A percentile compares a stretch with the other conserved stretches of the same genome.
Evolutionary conservation across 2,113 vertebrate genomes (phyloP).

Genomic region (Synchiropus splendidus): DNA sequence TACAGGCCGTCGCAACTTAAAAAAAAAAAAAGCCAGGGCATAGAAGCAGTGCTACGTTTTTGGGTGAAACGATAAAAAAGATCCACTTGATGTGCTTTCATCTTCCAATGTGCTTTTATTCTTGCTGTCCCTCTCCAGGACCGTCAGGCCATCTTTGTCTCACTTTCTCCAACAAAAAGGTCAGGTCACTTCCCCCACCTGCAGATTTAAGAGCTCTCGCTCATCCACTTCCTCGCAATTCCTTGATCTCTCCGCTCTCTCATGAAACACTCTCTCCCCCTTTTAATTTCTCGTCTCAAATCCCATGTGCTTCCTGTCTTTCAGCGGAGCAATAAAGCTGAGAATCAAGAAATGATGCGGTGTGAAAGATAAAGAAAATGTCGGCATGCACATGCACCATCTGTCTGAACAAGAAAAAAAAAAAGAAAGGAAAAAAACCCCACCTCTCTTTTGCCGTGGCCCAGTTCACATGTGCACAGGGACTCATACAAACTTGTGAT

Average conservation of each 20-base stretch:
- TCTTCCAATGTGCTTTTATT: conserved; percentile 49
- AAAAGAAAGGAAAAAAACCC: too few relatives aligned
- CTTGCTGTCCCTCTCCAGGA: conserved; percentile 23
- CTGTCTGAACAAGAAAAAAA: too few relatives aligned
- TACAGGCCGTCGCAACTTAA: conserved; percentile 25
- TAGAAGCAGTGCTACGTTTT: conserved; percentile 55
- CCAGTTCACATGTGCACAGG: too few relatives aligned
- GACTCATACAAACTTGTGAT: too few relatives aligned
- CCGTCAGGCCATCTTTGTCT: conserved; percentile 14
- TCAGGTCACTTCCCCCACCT: conserved; percentile 33
- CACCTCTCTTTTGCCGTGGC: too few relatives aligned
- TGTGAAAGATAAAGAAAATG: conserved; percentile 28
- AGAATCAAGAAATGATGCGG: conserved; percentile 41
- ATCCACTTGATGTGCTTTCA: conserved; percentile 61
- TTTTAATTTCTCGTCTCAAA: conserved; percentile 9
- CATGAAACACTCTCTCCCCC: conserved; percentile 27
- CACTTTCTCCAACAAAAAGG: conserved; percentile 22
- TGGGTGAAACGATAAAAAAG: conserved; percentile 56
- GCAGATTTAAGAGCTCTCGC: conserved; percentile 32
- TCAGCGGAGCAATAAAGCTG: conserved; percentile 36
- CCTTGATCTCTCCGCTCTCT: conserved; percentile 35
- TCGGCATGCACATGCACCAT: conserved; percentile 62
- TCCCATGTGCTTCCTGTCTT: conserved; percentile 17
- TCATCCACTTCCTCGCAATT: conserved; percentile 44
- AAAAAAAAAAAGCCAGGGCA: conserved; percentile 32